Conservation (phyloP, 2,888 invertebrate genomes). For the Parelbella ahira region DNA sequence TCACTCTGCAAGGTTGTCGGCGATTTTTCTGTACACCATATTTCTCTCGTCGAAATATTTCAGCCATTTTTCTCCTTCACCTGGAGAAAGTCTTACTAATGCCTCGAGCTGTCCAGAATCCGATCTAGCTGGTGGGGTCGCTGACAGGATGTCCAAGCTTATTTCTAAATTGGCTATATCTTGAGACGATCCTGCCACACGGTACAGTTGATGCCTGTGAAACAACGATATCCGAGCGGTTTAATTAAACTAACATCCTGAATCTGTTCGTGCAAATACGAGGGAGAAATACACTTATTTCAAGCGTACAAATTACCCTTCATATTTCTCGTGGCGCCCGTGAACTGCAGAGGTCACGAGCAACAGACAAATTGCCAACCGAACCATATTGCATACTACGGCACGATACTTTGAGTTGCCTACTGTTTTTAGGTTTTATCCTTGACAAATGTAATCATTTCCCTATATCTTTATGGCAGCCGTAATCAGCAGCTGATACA, state of each 20-base stretch:
- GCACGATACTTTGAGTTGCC: conserved; percentile 24
- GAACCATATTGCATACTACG: conserved; percentile 44
- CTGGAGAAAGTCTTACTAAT: conserved; percentile 54
- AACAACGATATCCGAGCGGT: no score
- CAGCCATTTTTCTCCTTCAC: conserved; percentile 56
- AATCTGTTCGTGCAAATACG: background rate
- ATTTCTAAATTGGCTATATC: conserved; percentile 49
- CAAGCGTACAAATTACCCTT: conserved; percentile 51
- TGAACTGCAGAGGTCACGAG: conserved; percentile 42
- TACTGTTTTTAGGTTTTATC: conserved; percentile 29
- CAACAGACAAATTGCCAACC: conserved; percentile 44
- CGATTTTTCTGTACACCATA: conserved; percentile 50
- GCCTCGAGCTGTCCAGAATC: conserved; percentile 51
- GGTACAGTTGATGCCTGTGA: conserved; percentile 57
- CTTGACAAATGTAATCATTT: conserved; percentile 19
- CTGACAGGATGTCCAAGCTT: conserved; percentile 51
- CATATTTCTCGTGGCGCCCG: conserved; percentile 65
- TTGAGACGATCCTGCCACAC: conserved; percentile 48
- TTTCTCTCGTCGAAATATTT: conserved; percentile 47
- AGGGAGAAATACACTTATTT: conserved; percentile 5
- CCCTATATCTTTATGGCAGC: conserved; percentile 14
- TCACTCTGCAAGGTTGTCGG: conserved; percentile 63
- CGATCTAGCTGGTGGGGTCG: conserved; percentile 45
- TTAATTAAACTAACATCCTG: background rate
- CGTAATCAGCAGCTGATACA: conserved; percentile 6